Conservation (phyloP, 1,140 invertebrate species). For the Dermatophagoides farinae region DNA sequence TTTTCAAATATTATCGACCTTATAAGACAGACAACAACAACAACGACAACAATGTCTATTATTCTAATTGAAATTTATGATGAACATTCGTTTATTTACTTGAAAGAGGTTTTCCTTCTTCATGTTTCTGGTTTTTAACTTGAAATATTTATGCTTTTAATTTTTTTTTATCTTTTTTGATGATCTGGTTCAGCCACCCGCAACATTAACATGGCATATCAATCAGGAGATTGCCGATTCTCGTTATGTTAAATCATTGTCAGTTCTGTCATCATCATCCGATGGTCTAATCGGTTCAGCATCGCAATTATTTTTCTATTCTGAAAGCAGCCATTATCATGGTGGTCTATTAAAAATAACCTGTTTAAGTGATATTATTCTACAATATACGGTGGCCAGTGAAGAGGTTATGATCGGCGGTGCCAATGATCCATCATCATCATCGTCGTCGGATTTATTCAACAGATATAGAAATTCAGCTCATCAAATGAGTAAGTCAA, state of each 20-base stretch:
- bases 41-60: not conserved
- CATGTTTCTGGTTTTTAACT: not conserved
- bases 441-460: not conserved
- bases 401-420: not conserved
- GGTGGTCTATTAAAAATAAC: not conserved
- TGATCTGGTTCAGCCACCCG: not conserved
- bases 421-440: not conserved
- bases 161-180: not conserved
- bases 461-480: not conserved
- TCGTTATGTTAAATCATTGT: not conserved
- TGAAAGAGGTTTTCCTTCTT: not conserved
- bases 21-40: not conserved
- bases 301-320: not conserved
- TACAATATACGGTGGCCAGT: not conserved
- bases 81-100: not conserved
- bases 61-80: not conserved
- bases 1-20: not conserved
- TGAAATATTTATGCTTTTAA: no score
- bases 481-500: not conserved
- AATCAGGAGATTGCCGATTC: not conserved
- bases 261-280: not conserved
- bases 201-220: slow-evolving; percentile 2
- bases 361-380: not conserved
- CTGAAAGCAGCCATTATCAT: not conserved
- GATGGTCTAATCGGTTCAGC: not conserved